A percentile compares a stretch with the other conserved stretches of the same genome.
phyloP scores from a whole-genome alignment of 2,113 vertebrate genomes.

The Ptyas mucosa region DNA sequence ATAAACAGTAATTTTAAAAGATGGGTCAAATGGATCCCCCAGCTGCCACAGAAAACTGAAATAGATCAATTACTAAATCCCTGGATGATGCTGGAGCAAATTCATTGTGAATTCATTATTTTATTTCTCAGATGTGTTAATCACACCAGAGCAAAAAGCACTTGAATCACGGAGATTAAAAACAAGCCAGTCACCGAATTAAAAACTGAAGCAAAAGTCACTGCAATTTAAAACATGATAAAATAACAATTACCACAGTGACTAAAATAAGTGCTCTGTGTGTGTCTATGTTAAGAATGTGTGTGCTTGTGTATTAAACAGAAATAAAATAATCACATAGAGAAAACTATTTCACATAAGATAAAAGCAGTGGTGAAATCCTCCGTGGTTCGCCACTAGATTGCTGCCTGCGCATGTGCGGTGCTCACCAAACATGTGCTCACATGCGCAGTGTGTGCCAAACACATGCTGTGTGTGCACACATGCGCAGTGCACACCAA shows the following conservation, averaged over 20 bases:
- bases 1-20: not conserved
- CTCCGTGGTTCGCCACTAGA: too few species aligned
- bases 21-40: not conserved
- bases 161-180: not conserved
- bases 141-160: not conserved
- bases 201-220: not conserved
- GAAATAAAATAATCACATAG: not conserved
- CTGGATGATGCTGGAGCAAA: not conserved
- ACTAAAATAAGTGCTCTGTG: not conserved
- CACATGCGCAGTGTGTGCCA: too few species aligned
- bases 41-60: not conserved
- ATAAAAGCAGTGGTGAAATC: not conserved
- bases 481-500: too few species aligned
- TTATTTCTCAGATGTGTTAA: not conserved
- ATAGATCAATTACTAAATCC: not conserved
- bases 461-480: too few species aligned
- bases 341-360: not conserved
- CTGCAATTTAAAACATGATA: not conserved
- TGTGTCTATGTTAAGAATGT: not conserved
- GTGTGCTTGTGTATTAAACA: not conserved
- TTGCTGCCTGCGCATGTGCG: too few species aligned
- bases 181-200: not conserved
- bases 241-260: not conserved
- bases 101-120: not conserved
- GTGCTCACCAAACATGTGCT: too few species aligned